Percentiles rank a stretch among this genome's conserved stretches.
These are phyloP conservation scores for Nyctibius grandis DNA, from an alignment of 2,797 vertebrate genomes.

Conservation along the genomic window DNA sequence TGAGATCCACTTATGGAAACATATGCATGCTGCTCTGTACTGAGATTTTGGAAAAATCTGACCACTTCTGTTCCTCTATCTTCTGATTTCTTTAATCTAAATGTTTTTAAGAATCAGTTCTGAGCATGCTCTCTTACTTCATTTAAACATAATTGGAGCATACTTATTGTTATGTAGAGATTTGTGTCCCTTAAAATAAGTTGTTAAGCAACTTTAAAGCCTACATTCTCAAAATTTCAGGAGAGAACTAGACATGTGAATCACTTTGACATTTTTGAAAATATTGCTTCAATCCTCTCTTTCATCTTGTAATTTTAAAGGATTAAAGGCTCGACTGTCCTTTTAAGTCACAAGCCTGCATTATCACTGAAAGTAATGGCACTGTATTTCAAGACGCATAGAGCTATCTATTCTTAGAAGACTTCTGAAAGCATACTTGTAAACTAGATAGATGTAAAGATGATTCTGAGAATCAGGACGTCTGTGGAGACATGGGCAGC, in stretches of 20 bases:
- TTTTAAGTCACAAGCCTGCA: constrained; percentile 15
- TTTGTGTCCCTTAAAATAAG: constrained; percentile 1
- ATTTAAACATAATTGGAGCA: neutral
- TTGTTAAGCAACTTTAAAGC: constrained; percentile 25
- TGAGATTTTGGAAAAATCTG: neutral
- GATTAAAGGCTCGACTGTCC: constrained; percentile 44
- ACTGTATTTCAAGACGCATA: neutral
- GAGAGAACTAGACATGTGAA: neutral
- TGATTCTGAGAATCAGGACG: neutral
- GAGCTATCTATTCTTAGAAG: neutral
- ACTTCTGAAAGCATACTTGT: neutral
- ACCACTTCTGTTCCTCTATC: neutral
- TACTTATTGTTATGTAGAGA: constrained; percentile 15
- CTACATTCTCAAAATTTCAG: neutral
- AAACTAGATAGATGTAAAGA: neutral
- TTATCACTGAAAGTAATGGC: neutral
- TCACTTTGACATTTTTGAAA: constrained; percentile 11
- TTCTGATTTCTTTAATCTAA: neutral
- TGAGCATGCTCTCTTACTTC: neutral
- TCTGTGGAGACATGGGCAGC: neutral
- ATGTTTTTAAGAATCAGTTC: neutral
- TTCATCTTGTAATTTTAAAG: constrained; percentile 48
- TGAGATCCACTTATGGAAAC: neutral
- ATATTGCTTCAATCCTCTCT: constrained; percentile 5
- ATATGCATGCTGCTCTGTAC: neutral